Evolutionary conservation across 2,797 vertebrate genomes (phyloP), one percentile per base, ranked within the genome.

Genomic region (Phoeniculus purpureus): DNA sequence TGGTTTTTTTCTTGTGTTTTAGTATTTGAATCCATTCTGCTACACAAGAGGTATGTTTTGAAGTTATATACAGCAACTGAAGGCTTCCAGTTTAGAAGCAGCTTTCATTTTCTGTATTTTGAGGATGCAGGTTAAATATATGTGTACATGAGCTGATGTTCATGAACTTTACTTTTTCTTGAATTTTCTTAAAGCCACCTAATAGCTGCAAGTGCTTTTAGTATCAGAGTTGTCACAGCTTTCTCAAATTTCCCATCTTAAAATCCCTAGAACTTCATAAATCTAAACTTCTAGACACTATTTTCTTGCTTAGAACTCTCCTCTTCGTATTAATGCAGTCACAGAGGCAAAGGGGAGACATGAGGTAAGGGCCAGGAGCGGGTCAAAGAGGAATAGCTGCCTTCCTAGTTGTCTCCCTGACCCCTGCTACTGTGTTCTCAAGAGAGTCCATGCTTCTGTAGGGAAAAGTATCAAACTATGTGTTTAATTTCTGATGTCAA

Each of bases 1-100:
- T 94, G 76, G 59, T 90, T 95, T 88, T 92, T 93, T 58, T 15
- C 64, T 73, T 56, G 78, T 32, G 54, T 95, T 92, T 96, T 73
- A 80, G 62, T 96, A 61, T 89, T 93, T 85, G 54, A 93, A 71
- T 94, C 75, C 37, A 91, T 90, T 94, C 40, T 86, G 15, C 45
- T 86, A 15, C 48, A 34, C 7, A 58, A n/a, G 47, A 83, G 19
- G 10, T 6, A 45, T 37, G 32, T 78, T 80, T 51, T 55, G 21
- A 71, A 47, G 23, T 58, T 23, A 13, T 7, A 27, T 4, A 17
- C 3, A 68, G 32, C 12, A 87, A 4, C 22, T 59, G 20, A 74
- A 67, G 85, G 17, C 17, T 56, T 71, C 29, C 26, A 18, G 9
- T 59, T 83, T 37, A 83, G 48, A 67, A 84, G 31, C 8, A 81